A percentile compares a stretch with the other conserved stretches of the same genome.
Conservation (phyloP, 2,113 vertebrate species). For the Edolisoma coerulescens region DNA sequence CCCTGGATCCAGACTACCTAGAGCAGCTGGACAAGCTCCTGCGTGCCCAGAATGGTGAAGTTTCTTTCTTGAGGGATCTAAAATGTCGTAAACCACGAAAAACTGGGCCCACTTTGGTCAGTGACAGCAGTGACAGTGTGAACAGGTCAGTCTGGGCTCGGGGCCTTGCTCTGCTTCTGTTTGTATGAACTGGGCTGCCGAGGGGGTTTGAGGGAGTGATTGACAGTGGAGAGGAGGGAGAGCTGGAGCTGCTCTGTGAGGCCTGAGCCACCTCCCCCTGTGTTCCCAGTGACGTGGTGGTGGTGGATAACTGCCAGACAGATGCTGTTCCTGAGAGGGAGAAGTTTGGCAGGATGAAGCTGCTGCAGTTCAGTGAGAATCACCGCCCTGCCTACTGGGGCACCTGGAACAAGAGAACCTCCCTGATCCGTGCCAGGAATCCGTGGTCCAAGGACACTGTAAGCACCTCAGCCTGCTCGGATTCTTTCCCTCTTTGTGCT, state of each 20-base stretch:
- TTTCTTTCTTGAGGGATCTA: constrained; percentile 80
- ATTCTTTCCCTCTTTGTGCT: not conserved
- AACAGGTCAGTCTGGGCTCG: constrained; percentile 60
- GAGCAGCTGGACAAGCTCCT: constrained; percentile 84
- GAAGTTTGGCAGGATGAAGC: constrained; percentile 88
- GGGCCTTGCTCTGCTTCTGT: accelerated
- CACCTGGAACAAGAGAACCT: constrained; percentile 88
- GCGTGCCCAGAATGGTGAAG: constrained; percentile 42
- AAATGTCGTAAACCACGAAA: constrained; percentile 73
- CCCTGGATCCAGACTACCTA: constrained; percentile 75
- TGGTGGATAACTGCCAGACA: constrained; percentile 72
- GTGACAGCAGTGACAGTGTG: not conserved
- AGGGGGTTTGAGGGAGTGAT: not conserved
- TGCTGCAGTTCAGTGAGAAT: constrained; percentile 91
- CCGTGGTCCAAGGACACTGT: constrained; percentile 87
- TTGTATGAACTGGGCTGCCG: accelerated
- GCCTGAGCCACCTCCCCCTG: not conserved
- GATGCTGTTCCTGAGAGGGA: constrained; percentile 74
- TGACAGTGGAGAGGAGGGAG: accelerated
- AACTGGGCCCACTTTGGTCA: constrained; percentile 76
- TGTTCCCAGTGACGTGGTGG: constrained; percentile 71
- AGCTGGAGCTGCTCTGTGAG: not conserved
- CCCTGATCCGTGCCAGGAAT: constrained; percentile 76
- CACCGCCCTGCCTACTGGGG: constrained; percentile 97
- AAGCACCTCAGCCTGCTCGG: not conserved